Conservation (phyloP, 2,888 invertebrate species). For the Vannuccia rotundouncinata region DNA sequence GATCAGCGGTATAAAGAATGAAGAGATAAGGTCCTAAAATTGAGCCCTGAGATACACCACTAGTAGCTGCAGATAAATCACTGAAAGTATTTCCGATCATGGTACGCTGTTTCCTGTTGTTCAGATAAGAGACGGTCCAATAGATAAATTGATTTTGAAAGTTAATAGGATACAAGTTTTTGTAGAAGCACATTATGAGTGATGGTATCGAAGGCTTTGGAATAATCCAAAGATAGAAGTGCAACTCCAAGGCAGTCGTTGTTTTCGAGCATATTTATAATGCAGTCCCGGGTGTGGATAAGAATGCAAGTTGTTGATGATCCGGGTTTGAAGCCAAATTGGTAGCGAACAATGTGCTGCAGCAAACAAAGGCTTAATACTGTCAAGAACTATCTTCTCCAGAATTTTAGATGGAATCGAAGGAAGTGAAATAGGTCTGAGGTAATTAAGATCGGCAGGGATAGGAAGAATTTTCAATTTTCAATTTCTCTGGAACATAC, state of each 20-base stretch:
- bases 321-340: conserved; percentile 10
- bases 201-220: not conserved
- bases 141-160: not conserved
- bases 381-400: conserved; percentile 15
- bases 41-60: conserved; percentile 4
- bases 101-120: conserved; percentile 14
- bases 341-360: conserved; percentile 7
- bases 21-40: conserved; percentile 24
- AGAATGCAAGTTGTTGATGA: not conserved
- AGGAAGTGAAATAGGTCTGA: conserved; percentile 4
- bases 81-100: conserved; percentile 17
- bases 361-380: conserved; percentile 4
- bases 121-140: conserved; percentile 12
- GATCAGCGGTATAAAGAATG: conserved; percentile 1
- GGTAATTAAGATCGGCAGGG: conserved; percentile 7
- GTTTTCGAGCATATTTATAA: conserved; percentile 21
- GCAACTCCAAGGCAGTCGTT: conserved; percentile 23
- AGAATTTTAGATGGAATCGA: conserved; percentile 5
- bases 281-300: conserved; percentile 2
- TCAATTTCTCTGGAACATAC: too few relatives aligned
- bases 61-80: conserved; percentile 22
- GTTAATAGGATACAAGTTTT: not conserved
- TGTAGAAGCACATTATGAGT: not conserved
- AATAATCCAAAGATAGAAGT: conserved; percentile 4
- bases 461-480: too few relatives aligned